Base-by-base conservation (phyloP, 1,140 invertebrate genomes). In the Scaptomyza pallida region DNA sequence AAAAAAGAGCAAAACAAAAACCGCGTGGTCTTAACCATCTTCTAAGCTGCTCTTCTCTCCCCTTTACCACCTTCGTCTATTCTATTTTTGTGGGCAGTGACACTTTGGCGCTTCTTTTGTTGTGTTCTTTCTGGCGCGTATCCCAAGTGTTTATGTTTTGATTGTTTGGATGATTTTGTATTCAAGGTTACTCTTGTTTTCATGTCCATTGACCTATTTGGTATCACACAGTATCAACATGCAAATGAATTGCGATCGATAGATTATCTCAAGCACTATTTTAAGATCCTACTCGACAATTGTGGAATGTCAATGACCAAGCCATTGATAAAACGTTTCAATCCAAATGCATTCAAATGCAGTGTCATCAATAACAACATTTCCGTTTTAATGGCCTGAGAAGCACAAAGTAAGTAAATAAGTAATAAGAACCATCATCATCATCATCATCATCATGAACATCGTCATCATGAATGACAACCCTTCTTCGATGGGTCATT, bases 171-270 rank as follows among this genome's bases (percentile, higher is more conserved):
- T 67, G 64, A 43, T 35, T 78, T 56, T 51, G 55, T 62, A 73
- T 89, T 89, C 83, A 89, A 89, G 83, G 83, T 89, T 83, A 89
- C 75, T 83, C 85, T 79, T 89, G 72, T 89, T 89, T 89, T 83
- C 83, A 89, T 89, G 83, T 89, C 85, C 83, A 83, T 89, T 83
- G 83, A 89, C 83, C 83, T 71, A 89, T 89, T 83, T 88, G 83
- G 72, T 77, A 56, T 44, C 67, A 65, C 62, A 61, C n/a, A 64
- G 40, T 56, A 56, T 48, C 52, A 23, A 16, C 56, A 82, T 82
- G 56, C 60, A 68, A 75, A 78, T 83, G 54, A 75, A 71, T 23
- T 19, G 41, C 54, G 35, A 17, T 30, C 45, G 30, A 33, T 30
- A 23, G 48, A 44, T 44, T 37, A 5, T n/a, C n/a, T 37, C 1